These are phyloP conservation scores for Oncorhynchus gorbuscha DNA, from an alignment of 2,113 vertebrate species.

Conservation along the genomic window DNA sequence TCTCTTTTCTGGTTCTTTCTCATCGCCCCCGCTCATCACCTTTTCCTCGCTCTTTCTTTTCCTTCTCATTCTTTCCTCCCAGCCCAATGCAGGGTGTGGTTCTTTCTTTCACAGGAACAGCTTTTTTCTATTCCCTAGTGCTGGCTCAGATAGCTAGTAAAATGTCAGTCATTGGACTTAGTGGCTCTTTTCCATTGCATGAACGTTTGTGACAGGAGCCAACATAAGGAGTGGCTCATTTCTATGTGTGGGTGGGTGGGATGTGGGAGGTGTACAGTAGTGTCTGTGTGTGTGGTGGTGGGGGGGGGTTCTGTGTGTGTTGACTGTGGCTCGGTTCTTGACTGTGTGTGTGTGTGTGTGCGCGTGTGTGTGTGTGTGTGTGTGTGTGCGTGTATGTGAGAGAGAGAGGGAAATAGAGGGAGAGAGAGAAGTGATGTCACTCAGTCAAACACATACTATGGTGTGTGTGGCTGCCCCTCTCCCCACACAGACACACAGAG, in stretches of 20 bases:
- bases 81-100: slow-evolving; percentile 51
- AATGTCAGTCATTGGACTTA: slow-evolving; percentile 46
- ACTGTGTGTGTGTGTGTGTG: background rate
- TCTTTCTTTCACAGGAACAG: slow-evolving; percentile 12
- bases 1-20: background rate
- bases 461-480: background rate
- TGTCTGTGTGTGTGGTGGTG: slow-evolving; percentile 1
- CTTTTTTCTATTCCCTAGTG: slow-evolving; percentile 2
- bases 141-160: slow-evolving; percentile 44
- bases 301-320: background rate
- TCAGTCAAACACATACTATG: background rate
- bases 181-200: slow-evolving; percentile 62
- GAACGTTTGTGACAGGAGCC: slow-evolving; percentile 34
- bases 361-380: background rate
- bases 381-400: background rate
- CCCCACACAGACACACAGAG: slow-evolving; percentile 2
- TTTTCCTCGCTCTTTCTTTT: slow-evolving; percentile 34
- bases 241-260: slow-evolving; percentile 7
- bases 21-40: slow-evolving; percentile 15
- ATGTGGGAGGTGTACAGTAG: no score
- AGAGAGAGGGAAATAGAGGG: background rate
- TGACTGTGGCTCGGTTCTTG: background rate
- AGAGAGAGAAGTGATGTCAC: slow-evolving; percentile 11
- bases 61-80: slow-evolving; percentile 31
- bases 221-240: slow-evolving; percentile 19